A percentile compares a stretch with the other conserved stretches of the same genome.
Conservation (phyloP, 2,797 vertebrate genomes). For the Tympanoctomys barrerae region DNA sequence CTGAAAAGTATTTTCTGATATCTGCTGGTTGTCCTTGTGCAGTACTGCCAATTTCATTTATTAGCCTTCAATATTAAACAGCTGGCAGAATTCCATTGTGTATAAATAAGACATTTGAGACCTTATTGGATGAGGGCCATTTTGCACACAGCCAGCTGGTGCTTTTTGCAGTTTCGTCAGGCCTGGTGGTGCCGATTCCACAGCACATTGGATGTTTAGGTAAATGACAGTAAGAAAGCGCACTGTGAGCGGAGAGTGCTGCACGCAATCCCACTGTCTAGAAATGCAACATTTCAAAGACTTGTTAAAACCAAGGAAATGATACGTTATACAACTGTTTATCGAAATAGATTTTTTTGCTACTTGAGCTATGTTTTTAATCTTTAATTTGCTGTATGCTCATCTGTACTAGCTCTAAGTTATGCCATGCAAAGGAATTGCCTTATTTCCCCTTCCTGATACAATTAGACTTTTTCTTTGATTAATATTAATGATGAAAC, state of each 20-base stretch:
- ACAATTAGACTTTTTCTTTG: neutral
- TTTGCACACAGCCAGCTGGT: slow-evolving; percentile 89
- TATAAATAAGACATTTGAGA: slow-evolving; percentile 92
- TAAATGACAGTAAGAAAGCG: slow-evolving; percentile 85
- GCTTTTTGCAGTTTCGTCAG: slow-evolving; percentile 88
- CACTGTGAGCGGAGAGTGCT: slow-evolving; percentile 78
- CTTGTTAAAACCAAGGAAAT: slow-evolving; percentile 69
- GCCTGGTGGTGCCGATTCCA: slow-evolving; percentile 82
- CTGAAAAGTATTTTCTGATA: slow-evolving; percentile 84
- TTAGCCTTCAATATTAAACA: slow-evolving; percentile 93
- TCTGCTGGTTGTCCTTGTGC: slow-evolving; percentile 87
- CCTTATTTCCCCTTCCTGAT: neutral
- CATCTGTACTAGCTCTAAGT: slow-evolving; percentile 18
- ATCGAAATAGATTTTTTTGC: slow-evolving; percentile 56
- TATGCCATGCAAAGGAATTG: neutral
- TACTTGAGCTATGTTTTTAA: slow-evolving; percentile 43
- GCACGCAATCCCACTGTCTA: slow-evolving; percentile 80
- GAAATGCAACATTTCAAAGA: slow-evolving; percentile 79
- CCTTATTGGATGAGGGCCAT: slow-evolving; percentile 88
- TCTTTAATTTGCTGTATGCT: neutral
- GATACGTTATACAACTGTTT: slow-evolving; percentile 79
- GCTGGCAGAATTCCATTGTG: slow-evolving; percentile 90
- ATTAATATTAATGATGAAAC: neutral
- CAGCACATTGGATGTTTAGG: slow-evolving; percentile 78
- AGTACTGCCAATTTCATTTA: slow-evolving; percentile 90